Conservation (phyloP, 2,888 invertebrate genomes). For the Euspilapteryx auroguttella region DNA sequence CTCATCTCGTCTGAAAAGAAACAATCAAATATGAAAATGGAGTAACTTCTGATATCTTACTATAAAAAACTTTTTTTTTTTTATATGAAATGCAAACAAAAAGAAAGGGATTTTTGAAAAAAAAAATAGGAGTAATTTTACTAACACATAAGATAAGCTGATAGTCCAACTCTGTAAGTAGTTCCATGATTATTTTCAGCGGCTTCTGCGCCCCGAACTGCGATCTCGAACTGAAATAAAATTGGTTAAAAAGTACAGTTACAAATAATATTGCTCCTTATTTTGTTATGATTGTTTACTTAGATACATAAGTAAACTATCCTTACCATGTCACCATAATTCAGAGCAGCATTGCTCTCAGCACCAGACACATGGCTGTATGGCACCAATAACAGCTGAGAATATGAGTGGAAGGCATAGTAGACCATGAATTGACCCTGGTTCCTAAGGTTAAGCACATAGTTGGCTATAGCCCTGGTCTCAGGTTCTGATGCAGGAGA, state of each 20-base stretch:
- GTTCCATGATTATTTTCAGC: constrained; percentile 22
- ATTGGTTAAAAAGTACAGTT: too few species aligned
- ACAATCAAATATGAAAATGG: too few species aligned
- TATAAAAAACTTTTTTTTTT: too few species aligned
- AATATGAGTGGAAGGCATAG: constrained; percentile 59
- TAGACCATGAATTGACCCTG: constrained; percentile 38
- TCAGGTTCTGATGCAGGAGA: constrained; percentile 59
- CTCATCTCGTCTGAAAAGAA: constrained; percentile 36
- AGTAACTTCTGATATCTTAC: too few species aligned
- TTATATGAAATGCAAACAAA: too few species aligned
- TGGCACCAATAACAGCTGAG: constrained; percentile 54
- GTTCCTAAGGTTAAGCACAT: constrained; percentile 17
- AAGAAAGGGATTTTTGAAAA: too few species aligned
- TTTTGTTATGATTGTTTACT: not conserved
- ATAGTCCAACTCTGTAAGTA: constrained; percentile 29
- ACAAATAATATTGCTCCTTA: too few species aligned
- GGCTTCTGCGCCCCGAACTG: constrained; percentile 17
- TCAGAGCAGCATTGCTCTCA: constrained; percentile 16
- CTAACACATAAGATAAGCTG: constrained; percentile 46
- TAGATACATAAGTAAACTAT: not conserved
- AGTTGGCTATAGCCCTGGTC: constrained; percentile 31
- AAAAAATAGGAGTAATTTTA: constrained; percentile 7
- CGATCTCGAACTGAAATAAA: constrained; percentile 33
- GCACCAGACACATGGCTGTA: constrained; percentile 30
- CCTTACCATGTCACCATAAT: constrained; percentile 39